Base-by-base conservation (phyloP, 1,140 invertebrate genomes). In the Caenorhabditis latens region DNA sequence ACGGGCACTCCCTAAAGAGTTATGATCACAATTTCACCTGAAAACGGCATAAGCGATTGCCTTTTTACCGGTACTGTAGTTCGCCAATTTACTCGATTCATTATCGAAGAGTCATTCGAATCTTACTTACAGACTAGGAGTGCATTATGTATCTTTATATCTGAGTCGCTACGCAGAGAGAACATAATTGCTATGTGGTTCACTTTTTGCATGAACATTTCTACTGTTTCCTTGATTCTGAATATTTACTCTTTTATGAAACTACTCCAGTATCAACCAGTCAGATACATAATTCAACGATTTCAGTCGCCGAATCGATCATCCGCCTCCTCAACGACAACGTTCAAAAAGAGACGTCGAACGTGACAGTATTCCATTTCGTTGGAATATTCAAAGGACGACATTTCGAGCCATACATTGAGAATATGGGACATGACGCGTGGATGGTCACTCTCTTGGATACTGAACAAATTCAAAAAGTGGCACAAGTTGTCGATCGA, bases 331-430 rank as follows among this genome's bases (percentile, higher is more conserved):
- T 89, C 19, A 63, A 58, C 19, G 88, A 89, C 42, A 43, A 42
- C 14, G 84, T 79, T n/a, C 86, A 88, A 57, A 57, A 71, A 9
- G 71, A 86, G 16, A 14, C n/a, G 16, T 43, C 43, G 0, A 19
- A 57, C 42, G 83, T 89, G 2, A 88, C 88, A 3, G 88, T 89
- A 21, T 89, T 88, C 84, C 88, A 89, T 82, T 89, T 89, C 48
- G 55, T 89, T 50, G 83, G 86, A 24, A 82, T 88, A 16, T 89
- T 89, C 84, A 57, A 83, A 21, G 87, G 88, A 46, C 46, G 84
- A 2, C 83, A 89, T 58, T 86, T 89, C 53, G 32, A 84, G 43
- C 79, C 86, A 32, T 89, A 88, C 42, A 88, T 89, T 75, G 88
- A 89, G 53, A 89, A 88, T 83, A 58, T 89, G 53, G 86, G 75